A percentile compares a stretch with the other conserved stretches of the same genome.
Conservation (phyloP, 2,888 invertebrate species). For the Tiliacea citrago region DNA sequence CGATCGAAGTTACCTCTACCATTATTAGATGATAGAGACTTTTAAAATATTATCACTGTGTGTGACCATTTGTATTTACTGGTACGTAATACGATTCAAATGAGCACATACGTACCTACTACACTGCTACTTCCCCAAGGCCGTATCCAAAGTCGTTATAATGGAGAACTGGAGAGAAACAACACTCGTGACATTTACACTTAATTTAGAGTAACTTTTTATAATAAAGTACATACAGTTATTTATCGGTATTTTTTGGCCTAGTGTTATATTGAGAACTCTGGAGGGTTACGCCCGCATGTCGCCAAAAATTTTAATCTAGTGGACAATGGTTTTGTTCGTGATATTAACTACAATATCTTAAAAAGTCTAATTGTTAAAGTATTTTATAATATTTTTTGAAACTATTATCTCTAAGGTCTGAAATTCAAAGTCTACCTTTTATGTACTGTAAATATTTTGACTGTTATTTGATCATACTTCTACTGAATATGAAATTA, state of each 20-base stretch:
- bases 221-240: constrained; percentile 44
- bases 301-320: constrained; percentile 40
- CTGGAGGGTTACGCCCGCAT: constrained; percentile 28
- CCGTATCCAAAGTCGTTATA: constrained; percentile 36
- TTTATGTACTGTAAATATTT: constrained; percentile 53
- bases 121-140: constrained; percentile 29
- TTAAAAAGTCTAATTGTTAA: constrained; percentile 31
- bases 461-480: constrained; percentile 44
- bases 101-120: constrained; percentile 1
- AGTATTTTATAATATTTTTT: constrained; percentile 39
- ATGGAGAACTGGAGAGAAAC: constrained; percentile 45
- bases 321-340: constrained; percentile 38
- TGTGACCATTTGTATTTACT: constrained; percentile 21
- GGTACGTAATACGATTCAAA: constrained; percentile 26
- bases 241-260: constrained; percentile 42
- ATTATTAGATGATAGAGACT: constrained; percentile 56
- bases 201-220: constrained; percentile 54
- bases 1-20: constrained; percentile 79
- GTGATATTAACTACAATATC: constrained; percentile 28
- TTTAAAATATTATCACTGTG: constrained; percentile 1
- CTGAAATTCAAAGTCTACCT: constrained; percentile 39
- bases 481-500: constrained; percentile 19
- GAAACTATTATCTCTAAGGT: constrained; percentile 28
- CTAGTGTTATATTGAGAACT: constrained; percentile 44
- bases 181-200: constrained; percentile 43